Evolutionary conservation across 2,888 invertebrate species (phyloP).

Genomic region (Brenthis hecate): DNA sequence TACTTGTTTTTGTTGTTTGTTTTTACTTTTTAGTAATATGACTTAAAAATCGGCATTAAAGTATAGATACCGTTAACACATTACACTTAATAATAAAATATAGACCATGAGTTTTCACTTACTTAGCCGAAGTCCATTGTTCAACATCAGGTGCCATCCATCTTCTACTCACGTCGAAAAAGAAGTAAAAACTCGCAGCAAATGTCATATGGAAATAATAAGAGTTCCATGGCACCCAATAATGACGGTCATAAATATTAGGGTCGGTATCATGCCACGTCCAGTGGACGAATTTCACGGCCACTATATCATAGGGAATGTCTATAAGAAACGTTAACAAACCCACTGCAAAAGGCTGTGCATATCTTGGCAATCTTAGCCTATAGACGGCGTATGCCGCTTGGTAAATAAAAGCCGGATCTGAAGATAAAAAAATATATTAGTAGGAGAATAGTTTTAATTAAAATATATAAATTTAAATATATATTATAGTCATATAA

Average conservation of each 20-base stretch:
- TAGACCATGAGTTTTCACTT: conserved; percentile 26
- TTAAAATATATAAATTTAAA: not conserved
- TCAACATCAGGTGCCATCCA: conserved; percentile 77
- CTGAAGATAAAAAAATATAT: conserved; percentile 54
- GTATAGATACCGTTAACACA: too few relatives aligned
- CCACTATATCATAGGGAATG: conserved; percentile 90
- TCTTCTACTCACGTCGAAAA: conserved; percentile 83
- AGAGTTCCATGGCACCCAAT: conserved; percentile 93
- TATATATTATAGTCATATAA: not conserved
- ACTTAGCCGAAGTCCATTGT: conserved; percentile 84
- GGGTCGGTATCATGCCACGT: conserved; percentile 91
- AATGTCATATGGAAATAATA: conserved; percentile 92
- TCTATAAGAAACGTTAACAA: conserved; percentile 87
- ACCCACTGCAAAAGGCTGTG: conserved; percentile 86
- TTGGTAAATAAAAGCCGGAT: conserved; percentile 84
- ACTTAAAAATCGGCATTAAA: too few relatives aligned
- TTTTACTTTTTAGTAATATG: too few relatives aligned
- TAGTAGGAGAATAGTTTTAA: not conserved
- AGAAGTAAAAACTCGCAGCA: conserved; percentile 86
- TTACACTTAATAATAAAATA: too few relatives aligned
- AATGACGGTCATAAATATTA: conserved; percentile 87
- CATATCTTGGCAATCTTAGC: conserved; percentile 79
- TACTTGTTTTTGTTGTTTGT: too few relatives aligned
- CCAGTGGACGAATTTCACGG: conserved; percentile 91
- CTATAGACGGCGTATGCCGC: conserved; percentile 82